phyloP scores from a whole-genome alignment of 2,113 vertebrate species.

The Nycticebus coucang region DNA sequence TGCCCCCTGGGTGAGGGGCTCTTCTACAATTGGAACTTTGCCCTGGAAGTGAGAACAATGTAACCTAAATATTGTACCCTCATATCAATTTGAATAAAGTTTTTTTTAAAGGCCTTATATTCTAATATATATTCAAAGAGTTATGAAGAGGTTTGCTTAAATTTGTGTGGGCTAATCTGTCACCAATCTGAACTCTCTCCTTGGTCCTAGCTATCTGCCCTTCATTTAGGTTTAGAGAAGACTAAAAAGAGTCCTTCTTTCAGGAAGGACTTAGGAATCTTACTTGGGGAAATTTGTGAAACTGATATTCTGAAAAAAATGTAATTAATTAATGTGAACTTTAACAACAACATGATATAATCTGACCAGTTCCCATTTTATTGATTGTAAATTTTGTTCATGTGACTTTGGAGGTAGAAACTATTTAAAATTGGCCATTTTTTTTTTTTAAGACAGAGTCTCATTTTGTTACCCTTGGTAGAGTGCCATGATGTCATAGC shows the following conservation, averaged over 20 bases:
- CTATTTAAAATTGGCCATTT: background rate
- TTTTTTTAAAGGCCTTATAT: background rate
- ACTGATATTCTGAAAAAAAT: background rate
- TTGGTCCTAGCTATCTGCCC: background rate
- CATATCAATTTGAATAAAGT: too few relatives aligned
- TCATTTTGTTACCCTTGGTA: too few relatives aligned
- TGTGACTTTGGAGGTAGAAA: background rate
- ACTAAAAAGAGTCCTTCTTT: background rate
- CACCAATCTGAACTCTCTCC: background rate
- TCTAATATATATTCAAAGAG: background rate
- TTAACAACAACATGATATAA: background rate
- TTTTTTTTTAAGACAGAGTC: too few relatives aligned
- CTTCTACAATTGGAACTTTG: too few relatives aligned
- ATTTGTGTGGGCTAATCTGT: background rate
- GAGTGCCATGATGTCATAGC: too few relatives aligned
- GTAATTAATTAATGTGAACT: background rate
- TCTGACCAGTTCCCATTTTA: background rate
- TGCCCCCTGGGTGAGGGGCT: too few relatives aligned
- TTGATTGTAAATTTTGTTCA: background rate
- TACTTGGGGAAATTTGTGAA: background rate
- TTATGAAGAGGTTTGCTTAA: background rate
- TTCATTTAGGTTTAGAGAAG: background rate
- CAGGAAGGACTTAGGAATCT: background rate
- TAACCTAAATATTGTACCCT: too few relatives aligned
- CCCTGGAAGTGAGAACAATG: too few relatives aligned